Evolutionary conservation across 2,888 invertebrate genomes (phyloP), one percentile per base, ranked within the genome.

Genomic region (Scelioninae gen. 1): DNA sequence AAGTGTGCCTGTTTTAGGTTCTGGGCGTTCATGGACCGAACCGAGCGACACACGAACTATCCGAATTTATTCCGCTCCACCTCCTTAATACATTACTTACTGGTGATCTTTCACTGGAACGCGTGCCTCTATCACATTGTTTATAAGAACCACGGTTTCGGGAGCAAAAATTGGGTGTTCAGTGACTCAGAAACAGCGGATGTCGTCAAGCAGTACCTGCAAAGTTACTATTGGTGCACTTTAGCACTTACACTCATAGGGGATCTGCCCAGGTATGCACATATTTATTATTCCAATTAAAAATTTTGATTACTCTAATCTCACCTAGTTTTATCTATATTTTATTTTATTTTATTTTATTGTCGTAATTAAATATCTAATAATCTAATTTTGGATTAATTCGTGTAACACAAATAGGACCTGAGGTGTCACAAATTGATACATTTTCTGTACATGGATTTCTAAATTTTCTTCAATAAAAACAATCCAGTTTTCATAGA

Each of bases 71-170:
- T 98, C 94, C 95, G 96, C 92, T 97, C 97, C 89, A 96, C 96
- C 90, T 97, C 97, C 93, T 95, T 97, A 93, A 96, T 97, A 93
- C 98, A 98, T 94, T 98, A 98, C 94, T 95, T 98, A 92, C 94
- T 98, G 94, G 98, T 98, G 94, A 97, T 99, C 93, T 99, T 99
- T 94, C 99, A 99, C 95, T 99, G 99, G 99, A 99, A 99, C 93
- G 98, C 98, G 92, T 99, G 99, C 94, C 95, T 99, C 93, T 98
- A 98, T 94, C 97, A 98, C 94, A 96, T 99, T 93, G 97, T 98
- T 93, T 96, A 97, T 94, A 97, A 97, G 94, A 97, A 97, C 94
- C 96, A 97, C 94, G 97, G 97, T 88, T 98, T 98, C 93, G 97
- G 97, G 90, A 97, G 97, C 93, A 96, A 96, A 93, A 96, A 97